Base-by-base conservation (phyloP, 2,888 invertebrate genomes). In the Andrena trimmerana region DNA sequence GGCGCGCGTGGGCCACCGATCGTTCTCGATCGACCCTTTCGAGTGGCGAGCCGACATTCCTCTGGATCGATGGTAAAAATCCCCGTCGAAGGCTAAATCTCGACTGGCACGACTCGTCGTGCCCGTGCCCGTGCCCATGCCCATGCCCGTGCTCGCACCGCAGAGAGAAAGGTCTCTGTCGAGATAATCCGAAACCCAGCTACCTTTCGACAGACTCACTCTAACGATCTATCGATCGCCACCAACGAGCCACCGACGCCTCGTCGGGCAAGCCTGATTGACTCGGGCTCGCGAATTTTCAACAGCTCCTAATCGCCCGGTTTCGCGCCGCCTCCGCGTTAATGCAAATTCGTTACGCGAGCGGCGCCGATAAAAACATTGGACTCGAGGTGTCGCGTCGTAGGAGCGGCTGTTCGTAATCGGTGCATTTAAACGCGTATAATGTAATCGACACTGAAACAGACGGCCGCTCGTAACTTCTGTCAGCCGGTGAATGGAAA, bases 401-500 rank as follows among this genome's bases (percentile, higher is more conserved):
- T 68, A 78, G 75, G 80, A 80, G 81, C 77, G 77, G 70, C 65
- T 72, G 77, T 70, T 79, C 79, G 84, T 76, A 83, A 84, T 78
- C 78, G 72, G 75, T 63, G 78, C 79, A 67, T 79, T 81, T 79
- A 79, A 86, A 80, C 77, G 84, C 67, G 79, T 71, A 87, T 88
- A 87, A 88, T 80, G 84, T 87, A 87, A 88, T 88, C 88, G 84
- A 83, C 84, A 82, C 86, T 81, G 88, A 88, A 88, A 85, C 86
- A 84, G 84, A 81, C 86, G 83, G 82, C 74, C 81, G 81, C 77
- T 84, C 88, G 88, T 88, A 87, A 86, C 81, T 87, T 81, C 72
- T 80, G 87, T 83, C 86, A 78, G 84, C 73, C 88, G 87, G 92
- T 92, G 92, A 92, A 92, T 92, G 92, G 92, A 91, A 91, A 92